Evolutionary conservation across 37 sponge, comb jelly and placozoan species (phyloP), one percentile per base, ranked within the genome.

Genomic region (Aplysina aerophoba): DNA sequence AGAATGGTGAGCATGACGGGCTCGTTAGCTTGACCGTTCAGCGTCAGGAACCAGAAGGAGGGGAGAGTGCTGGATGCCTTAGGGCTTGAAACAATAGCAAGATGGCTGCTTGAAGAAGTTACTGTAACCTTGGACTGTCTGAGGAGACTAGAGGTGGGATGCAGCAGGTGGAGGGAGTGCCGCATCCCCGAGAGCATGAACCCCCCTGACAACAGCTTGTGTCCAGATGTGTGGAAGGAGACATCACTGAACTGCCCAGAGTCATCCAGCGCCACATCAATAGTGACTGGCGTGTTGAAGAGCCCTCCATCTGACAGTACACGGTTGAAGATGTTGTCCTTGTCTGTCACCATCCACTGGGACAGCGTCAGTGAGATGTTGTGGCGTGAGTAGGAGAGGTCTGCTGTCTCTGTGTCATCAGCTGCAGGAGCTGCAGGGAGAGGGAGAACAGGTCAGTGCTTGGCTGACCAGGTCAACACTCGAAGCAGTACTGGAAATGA

Each of bases 271-370:
- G 28, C 30, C 71, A 69, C 34, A 31, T 69, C 71, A 30, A 69
- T 35, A 4, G 28, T 35, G 34, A 30, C 34, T 69, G 71, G 71
- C 13, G 34, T 34, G 71, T n/a, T 17, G 71, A 69, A 69, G 34
- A 17, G 71, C 17, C 71, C 71, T 69, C 71, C 71, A 69, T 69
- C 71, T 34, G 31, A 69, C 35, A 69, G 33, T 4, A 69, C 35
- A 69, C 35, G 34, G 33, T 69, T 69, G 71, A 69, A 69, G 6
- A 69, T 69, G 71, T 69, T 69, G 6, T 69, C 34, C 71, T 69
- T 30, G 71, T 69, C 71, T 34, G 71, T 69, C 30, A 69, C 27
- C 35, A 16, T 69, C 71, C 71, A 69, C 34, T 69, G 71, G 34
- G 71, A 69, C 33, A 69, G 71, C 0, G 71, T 69, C 71, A 69